Evolutionary conservation across 2,113 vertebrate genomes (phyloP), one percentile per base, ranked within the genome.

Genomic region (Arizona elegans): DNA sequence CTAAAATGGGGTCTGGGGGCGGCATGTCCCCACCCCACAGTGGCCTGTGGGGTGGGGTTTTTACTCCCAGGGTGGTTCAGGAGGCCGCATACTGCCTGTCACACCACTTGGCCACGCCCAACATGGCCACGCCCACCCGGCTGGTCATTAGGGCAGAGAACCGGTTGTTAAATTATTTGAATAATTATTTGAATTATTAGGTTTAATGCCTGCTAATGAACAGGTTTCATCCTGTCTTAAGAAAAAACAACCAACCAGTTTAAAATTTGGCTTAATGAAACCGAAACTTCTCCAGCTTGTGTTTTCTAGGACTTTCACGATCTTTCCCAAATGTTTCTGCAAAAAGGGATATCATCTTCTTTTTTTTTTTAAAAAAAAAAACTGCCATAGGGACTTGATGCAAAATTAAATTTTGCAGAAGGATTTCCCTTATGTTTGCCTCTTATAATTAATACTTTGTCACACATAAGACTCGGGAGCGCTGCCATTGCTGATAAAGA

Each of bases 301-400:
- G 89, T 95, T 65, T 19, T 33, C 54, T 62, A 75, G 70, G 70
- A 17, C 26, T 54, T 47, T 29, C 54, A 59, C 15, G 53, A 19
- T 91, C 90, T 86, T 38, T 81, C 58, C 90, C 90, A 62, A 81
- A 91, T 92, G 52, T 53, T 91, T 94, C 91, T 50, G 70, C 26
- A 65, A 65, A 65, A 92, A 95, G 90, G 90, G 92, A 94, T n/a
- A 59, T 59, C 56, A 23, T 95, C 94, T n/a, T 65, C n/a, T 12
- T 70, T 75, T 33, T 70, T n/a, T n/a, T 38, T 38, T 38, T 38
- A 1, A 65, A 53, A 53, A 53, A 62, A 91, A 7, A 24, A 94
- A 89, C 89, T 33, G 24, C 59, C 93, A 90, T 2, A 88, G 90
- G 15, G 54, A n/a, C 21, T 12, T 92, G n/a, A 86, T 75, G 86